A percentile compares a stretch with the other conserved stretches of the same genome.
Evolutionary conservation across 1,140 invertebrate genomes (phyloP).

Genomic region (Leptonema lineaticorne): DNA sequence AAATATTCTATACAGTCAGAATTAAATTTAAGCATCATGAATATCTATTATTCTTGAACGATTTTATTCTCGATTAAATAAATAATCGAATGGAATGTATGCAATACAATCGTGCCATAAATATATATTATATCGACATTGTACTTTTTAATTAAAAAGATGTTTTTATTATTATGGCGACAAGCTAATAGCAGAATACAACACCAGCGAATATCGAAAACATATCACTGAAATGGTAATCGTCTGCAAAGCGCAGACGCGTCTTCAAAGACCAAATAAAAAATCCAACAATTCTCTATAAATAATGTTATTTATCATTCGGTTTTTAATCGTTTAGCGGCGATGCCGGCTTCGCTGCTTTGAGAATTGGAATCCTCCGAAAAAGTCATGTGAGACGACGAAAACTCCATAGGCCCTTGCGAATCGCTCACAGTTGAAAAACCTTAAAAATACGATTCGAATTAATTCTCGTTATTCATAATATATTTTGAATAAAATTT

Average conservation of each 20-base stretch:
- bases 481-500: background rate
- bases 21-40: too few species aligned
- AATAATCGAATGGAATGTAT: too few species aligned
- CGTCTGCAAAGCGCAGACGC: background rate
- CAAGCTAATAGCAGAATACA: too few species aligned
- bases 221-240: too few species aligned
- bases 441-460: conserved; percentile 57
- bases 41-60: too few species aligned
- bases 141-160: too few species aligned
- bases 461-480: background rate
- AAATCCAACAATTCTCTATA: background rate
- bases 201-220: too few species aligned
- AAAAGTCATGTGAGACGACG: conserved; percentile 78
- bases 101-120: too few species aligned
- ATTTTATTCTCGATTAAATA: too few species aligned
- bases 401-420: conserved; percentile 81
- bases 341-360: conserved; percentile 71
- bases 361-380: conserved; percentile 89
- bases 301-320: conserved; percentile 48
- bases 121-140: too few species aligned
- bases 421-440: conserved; percentile 89
- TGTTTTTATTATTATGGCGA: too few species aligned
- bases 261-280: background rate
- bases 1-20: too few species aligned
- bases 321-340: conserved; percentile 76